These are phyloP conservation scores for Theristicus caerulescens DNA, from an alignment of 2,113 vertebrate species.

Conservation along the genomic window DNA sequence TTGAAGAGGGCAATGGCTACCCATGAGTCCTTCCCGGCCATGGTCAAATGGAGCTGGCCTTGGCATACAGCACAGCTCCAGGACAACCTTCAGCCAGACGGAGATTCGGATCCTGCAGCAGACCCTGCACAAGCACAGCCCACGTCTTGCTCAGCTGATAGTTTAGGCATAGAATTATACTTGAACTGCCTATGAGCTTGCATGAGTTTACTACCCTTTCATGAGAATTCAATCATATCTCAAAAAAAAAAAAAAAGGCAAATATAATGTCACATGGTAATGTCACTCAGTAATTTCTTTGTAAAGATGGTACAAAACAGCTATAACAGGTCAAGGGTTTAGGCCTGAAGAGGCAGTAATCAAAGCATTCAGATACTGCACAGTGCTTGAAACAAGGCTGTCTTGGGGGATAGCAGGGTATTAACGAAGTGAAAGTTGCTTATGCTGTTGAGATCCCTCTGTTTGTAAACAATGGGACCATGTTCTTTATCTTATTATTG, in stretches of 20 bases:
- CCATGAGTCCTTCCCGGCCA: neutral
- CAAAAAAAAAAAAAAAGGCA: neutral
- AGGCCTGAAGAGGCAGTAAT: neutral
- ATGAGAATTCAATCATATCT: neutral
- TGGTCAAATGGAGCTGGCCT: accelerated
- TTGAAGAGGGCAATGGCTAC: neutral
- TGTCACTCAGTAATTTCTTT: neutral
- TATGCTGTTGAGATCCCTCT: neutral
- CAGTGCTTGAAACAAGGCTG: neutral
- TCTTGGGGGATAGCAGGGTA: neutral
- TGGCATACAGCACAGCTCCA: neutral
- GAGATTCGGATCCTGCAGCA: neutral
- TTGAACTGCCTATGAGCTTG: neutral
- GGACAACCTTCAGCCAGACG: neutral
- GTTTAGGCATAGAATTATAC: neutral
- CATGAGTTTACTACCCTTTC: neutral
- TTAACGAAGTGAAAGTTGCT: neutral
- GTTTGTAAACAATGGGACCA: neutral
- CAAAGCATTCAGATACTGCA: neutral
- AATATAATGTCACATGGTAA: neutral
- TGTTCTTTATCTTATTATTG: neutral
- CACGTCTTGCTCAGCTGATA: neutral
- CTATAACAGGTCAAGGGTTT: neutral
- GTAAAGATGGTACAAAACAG: neutral
- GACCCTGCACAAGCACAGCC: neutral